Evolutionary conservation across 2,888 invertebrate genomes (phyloP).

Genomic region (Ptycholaimellus sp.): DNA sequence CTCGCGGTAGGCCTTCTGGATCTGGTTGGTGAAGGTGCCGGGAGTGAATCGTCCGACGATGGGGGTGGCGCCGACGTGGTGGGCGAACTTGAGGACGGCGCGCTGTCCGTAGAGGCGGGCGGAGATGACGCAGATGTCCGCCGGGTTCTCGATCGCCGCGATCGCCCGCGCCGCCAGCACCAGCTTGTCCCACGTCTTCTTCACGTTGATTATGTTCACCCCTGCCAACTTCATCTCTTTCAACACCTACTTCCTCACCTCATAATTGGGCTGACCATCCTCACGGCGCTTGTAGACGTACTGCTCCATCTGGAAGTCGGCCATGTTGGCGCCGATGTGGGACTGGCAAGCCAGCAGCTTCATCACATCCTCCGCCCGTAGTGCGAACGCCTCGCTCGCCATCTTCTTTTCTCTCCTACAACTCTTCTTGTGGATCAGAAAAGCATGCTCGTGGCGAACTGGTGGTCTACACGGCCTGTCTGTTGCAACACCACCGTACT

Average conservation of each 20-base stretch:
- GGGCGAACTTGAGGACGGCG: constrained; percentile 91
- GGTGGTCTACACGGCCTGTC: no score
- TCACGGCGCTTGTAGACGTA: constrained; percentile 70
- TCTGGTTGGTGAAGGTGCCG: constrained; percentile 82
- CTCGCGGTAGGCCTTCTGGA: constrained; percentile 88
- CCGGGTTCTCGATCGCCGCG: constrained; percentile 87
- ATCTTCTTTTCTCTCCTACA: constrained; percentile 9
- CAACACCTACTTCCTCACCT: not conserved
- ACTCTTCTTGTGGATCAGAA: no score
- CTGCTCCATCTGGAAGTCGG: constrained; percentile 86
- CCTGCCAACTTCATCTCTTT: constrained; percentile 32
- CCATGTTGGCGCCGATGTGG: constrained; percentile 76
- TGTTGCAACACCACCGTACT: no score
- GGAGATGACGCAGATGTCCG: constrained; percentile 90
- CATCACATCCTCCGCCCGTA: constrained; percentile 91
- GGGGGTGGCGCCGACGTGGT: constrained; percentile 85
- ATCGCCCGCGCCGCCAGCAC: constrained; percentile 88
- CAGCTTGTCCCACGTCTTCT: constrained; percentile 94
- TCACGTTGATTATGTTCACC: constrained; percentile 74
- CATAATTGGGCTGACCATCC: constrained; percentile 45
- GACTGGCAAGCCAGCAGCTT: constrained; percentile 88
- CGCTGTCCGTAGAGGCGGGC: constrained; percentile 81
- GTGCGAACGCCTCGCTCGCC: constrained; percentile 34
- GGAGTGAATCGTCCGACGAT: constrained; percentile 98
- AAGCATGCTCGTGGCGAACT: no score